phyloP scores from a whole-genome alignment of 2,888 invertebrate species.

The Merodon equestris region DNA sequence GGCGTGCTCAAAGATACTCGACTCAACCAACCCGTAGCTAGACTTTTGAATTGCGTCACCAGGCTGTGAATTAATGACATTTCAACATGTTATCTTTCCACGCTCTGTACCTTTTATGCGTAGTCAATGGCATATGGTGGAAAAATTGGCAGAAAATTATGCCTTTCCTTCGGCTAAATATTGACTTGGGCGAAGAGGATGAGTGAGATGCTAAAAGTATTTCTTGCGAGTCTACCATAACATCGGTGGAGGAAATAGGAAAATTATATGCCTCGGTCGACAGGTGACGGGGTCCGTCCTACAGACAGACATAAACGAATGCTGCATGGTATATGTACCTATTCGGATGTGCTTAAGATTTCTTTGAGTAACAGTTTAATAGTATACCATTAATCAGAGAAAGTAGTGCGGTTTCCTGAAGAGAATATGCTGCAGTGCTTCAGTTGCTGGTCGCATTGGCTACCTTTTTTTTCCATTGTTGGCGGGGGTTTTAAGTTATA shows the following conservation, averaged over 20 bases:
- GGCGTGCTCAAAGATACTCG: not conserved
- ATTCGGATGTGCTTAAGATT: slow-evolving; percentile 26
- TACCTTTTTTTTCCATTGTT: too few relatives aligned
- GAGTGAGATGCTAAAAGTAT: slow-evolving; percentile 10
- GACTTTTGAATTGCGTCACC: not conserved
- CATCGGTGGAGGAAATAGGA: slow-evolving; percentile 28
- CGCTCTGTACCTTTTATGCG: not conserved
- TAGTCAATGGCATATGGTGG: slow-evolving; percentile 15
- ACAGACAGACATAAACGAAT: slow-evolving; percentile 6
- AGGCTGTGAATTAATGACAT: slow-evolving; percentile 36
- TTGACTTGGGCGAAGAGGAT: slow-evolving; percentile 7
- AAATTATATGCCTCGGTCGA: slow-evolving; percentile 36
- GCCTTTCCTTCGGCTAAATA: slow-evolving; percentile 38
- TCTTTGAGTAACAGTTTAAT: slow-evolving; percentile 49
- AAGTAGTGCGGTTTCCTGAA: slow-evolving; percentile 24
- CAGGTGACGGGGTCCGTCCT: slow-evolving; percentile 47
- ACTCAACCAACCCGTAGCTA: too few relatives aligned
- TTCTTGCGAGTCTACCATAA: slow-evolving; percentile 49
- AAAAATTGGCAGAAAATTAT: slow-evolving; percentile 38
- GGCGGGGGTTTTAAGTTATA: too few relatives aligned
- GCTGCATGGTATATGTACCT: slow-evolving; percentile 15
- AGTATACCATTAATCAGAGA: slow-evolving; percentile 50
- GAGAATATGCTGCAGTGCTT: slow-evolving; percentile 27
- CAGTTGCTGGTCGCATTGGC: too few relatives aligned
- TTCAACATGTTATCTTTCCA: slow-evolving; percentile 24